Evolutionary conservation across 2,888 invertebrate genomes (phyloP).

Genomic region (Sminthurinus aureus): DNA sequence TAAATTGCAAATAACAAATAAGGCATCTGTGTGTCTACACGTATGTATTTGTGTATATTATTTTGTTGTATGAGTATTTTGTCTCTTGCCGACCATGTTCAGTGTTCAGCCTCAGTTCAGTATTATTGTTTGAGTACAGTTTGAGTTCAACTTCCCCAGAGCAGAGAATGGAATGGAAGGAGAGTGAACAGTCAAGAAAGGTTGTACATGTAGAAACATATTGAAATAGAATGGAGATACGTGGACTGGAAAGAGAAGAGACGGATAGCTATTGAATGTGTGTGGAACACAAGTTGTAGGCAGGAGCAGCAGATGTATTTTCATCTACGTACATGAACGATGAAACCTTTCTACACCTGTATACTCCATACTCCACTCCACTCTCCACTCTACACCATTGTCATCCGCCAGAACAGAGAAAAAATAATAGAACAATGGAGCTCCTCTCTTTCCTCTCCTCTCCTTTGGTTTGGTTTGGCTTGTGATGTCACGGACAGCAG

Average conservation of each 20-base stretch:
- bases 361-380: neutral
- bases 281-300: too few species aligned
- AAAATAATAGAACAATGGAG: slow-evolving; percentile 28
- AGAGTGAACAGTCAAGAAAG: neutral
- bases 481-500: slow-evolving; percentile 36
- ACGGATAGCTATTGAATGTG: neutral
- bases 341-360: slow-evolving; percentile 10
- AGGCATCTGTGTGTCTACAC: slow-evolving; percentile 26
- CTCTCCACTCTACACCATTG: neutral
- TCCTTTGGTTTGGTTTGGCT: neutral
- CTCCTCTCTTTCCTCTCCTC: too few species aligned
- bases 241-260: neutral
- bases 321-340: too few species aligned
- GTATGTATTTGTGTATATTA: neutral
- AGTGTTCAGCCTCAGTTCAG: neutral
- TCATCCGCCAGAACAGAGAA: slow-evolving; percentile 11
- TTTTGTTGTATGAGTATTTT: neutral
- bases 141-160: neutral
- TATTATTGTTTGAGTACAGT: neutral
- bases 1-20: slow-evolving; percentile 41
- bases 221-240: neutral
- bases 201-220: neutral
- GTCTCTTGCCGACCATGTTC: neutral
- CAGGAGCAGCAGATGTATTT: neutral
- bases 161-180: too few species aligned